Base-by-base conservation (phyloP, 2,888 invertebrate genomes). In the Gisinianus flammeolus region DNA sequence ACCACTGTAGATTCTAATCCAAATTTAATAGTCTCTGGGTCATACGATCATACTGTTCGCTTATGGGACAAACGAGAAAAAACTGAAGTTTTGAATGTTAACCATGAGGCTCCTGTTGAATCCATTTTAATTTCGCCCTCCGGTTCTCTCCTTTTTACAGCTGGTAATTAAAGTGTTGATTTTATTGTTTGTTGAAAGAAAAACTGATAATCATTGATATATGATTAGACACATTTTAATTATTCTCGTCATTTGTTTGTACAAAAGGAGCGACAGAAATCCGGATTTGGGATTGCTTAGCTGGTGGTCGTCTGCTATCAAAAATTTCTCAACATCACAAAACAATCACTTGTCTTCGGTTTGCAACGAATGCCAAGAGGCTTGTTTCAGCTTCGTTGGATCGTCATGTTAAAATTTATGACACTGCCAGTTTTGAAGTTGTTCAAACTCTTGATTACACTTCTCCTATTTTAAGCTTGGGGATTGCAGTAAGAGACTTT, bases 281-380 rank as follows among this genome's bases (percentile, higher is more conserved):
- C 6, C 92, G 93, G 87, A 93, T 98, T 0, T 98, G 97, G 97
- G 98, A 98, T 87, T 91, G 93, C 5, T 90, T 96, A 72, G 91
- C 94, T 82, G 95, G 96, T 33, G 97, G 97, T 12, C 92, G 93
- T 86, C 88, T 95, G 76, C 87, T 98, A 30, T 92, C 94, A 0
- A 92, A 91, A 85, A 91, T 98, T 81, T 93, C 93, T 1, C 93
- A 95, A 85, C 98, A 99, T 88, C 96, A 97, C 87, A 98, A 98
- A 89, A 96, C 97, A 0, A 92, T 98, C 0, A 98, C 97, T 0
- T 93, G 94, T 82, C 87, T 98, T 70, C 89, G 91, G 82, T 90
- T 97, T 80, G 94, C 94, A 30, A 93, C 93, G 64, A 91, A 94
- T 85, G 93, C 93, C 30, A 93, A 91, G 82, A 90, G 95, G 85